phyloP scores from a whole-genome alignment of 2,113 vertebrate species.

The Sander vitreus region DNA sequence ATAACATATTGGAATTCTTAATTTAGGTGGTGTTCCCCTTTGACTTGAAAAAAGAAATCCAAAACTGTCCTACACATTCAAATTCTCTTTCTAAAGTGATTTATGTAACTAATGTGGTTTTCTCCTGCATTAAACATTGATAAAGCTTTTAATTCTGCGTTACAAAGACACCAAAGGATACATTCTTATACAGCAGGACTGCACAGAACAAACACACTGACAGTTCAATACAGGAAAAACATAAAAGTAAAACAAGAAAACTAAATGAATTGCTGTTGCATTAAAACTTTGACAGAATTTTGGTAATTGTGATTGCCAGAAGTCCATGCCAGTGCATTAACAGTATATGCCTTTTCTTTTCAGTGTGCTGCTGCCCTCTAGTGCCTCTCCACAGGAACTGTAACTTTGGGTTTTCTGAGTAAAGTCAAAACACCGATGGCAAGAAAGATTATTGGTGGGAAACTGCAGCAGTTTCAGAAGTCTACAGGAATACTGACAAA shows the following conservation, averaged over 20 bases:
- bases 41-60: not conserved
- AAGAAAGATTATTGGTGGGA: not conserved
- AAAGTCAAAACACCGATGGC: not conserved
- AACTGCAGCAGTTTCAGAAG: not conserved
- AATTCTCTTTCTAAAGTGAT: not conserved
- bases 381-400: slow-evolving; percentile 36
- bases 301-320: not conserved
- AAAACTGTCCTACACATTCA: not conserved
- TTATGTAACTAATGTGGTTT: not conserved
- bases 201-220: not conserved
- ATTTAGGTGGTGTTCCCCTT: too few relatives aligned
- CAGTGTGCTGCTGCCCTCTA: slow-evolving; percentile 68
- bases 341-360: not conserved
- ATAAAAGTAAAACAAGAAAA: not conserved
- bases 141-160: not conserved
- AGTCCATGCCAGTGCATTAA: not conserved
- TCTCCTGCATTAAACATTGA: not conserved
- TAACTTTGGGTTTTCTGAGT: not conserved
- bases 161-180: not conserved
- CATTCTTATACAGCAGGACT: not conserved
- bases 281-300: not conserved
- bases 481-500: not conserved
- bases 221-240: not conserved
- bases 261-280: not conserved
- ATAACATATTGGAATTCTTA: too few relatives aligned